These are phyloP conservation scores for Ennomos fuscantarius DNA, from an alignment of 2,888 invertebrate species.

Conservation along the genomic window DNA sequence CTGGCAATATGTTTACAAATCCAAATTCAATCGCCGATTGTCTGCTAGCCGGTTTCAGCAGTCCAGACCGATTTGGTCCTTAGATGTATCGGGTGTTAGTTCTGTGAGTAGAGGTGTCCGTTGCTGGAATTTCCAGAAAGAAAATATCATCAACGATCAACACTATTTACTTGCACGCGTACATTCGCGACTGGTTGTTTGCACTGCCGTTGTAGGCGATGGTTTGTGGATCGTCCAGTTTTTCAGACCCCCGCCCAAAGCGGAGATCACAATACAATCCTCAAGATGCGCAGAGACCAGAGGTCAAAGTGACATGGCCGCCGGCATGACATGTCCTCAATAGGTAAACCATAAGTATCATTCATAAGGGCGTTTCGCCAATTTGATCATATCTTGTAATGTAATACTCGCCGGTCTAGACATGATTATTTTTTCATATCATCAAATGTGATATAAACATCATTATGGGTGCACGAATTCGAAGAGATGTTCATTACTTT, in stretches of 20 bases:
- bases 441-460: constrained; percentile 35
- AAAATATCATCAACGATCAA: constrained; percentile 79
- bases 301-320: constrained; percentile 80
- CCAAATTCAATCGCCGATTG: constrained; percentile 56
- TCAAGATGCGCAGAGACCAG: constrained; percentile 74
- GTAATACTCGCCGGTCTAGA: constrained; percentile 46
- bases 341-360: constrained; percentile 85
- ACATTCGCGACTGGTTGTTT: constrained; percentile 72
- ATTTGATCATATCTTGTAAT: constrained; percentile 59
- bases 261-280: constrained; percentile 78
- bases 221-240: constrained; percentile 85
- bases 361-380: constrained; percentile 80
- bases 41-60: constrained; percentile 62
- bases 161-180: constrained; percentile 69
- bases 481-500: constrained; percentile 21
- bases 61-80: constrained; percentile 64
- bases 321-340: constrained; percentile 78
- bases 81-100: constrained; percentile 61
- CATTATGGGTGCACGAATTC: constrained; percentile 34
- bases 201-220: constrained; percentile 82
- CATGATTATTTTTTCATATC: constrained; percentile 70
- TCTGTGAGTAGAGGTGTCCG: constrained; percentile 77
- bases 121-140: constrained; percentile 80
- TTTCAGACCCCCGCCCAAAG: constrained; percentile 83
- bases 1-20: constrained; percentile 24